Percentiles rank a stretch among this genome's conserved stretches.
phyloP scores from a whole-genome alignment of 2,888 invertebrate genomes.

The Cephus runcator region DNA sequence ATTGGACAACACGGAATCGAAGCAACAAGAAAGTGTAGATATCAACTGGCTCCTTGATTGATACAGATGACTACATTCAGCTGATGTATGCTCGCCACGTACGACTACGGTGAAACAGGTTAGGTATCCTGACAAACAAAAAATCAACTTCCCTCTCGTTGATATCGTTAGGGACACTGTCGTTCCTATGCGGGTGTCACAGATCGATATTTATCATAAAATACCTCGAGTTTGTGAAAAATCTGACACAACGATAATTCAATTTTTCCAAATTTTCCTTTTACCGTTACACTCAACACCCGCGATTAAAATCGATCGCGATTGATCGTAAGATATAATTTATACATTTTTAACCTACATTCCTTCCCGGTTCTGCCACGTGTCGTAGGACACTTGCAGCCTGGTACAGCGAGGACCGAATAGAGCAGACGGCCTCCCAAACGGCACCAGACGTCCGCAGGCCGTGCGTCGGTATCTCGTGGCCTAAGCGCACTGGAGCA shows the following conservation, averaged over 20 bases:
- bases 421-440: not conserved
- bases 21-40: conserved; percentile 41
- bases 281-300: not conserved
- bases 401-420: not conserved
- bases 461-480: not conserved
- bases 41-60: conserved; percentile 43
- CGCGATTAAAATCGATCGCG: not conserved
- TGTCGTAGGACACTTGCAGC: not conserved
- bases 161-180: conserved; percentile 23
- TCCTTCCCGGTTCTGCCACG: not conserved
- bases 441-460: not conserved
- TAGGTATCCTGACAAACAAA: conserved; percentile 33
- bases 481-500: not conserved
- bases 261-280: not conserved
- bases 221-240: not conserved
- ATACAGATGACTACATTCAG: conserved; percentile 54
- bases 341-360: not conserved
- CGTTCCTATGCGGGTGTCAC: not conserved
- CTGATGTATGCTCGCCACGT: conserved; percentile 37
- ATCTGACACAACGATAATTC: not conserved
- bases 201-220: conserved; percentile 24
- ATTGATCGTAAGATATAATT: not conserved
- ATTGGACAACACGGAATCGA: conserved; percentile 42
- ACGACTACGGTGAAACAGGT: conserved; percentile 42
- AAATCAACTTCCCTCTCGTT: conserved; percentile 20